Base-by-base conservation (phyloP, 2,113 vertebrate species). In the Serilophus lunatus region DNA sequence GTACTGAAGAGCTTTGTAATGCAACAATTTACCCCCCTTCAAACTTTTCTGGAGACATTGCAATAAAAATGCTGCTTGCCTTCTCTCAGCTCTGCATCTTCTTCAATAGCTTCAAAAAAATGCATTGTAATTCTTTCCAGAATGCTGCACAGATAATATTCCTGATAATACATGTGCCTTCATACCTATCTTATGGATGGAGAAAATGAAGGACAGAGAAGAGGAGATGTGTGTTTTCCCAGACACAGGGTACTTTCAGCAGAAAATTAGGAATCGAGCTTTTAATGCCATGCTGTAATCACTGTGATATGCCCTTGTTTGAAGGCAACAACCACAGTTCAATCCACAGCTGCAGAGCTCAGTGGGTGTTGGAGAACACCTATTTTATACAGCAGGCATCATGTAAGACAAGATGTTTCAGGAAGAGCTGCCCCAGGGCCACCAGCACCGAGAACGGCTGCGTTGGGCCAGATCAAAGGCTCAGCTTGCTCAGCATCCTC, bases 401-500 rank as follows among this genome's bases (percentile, higher is more conserved):
- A 2, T 22, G 2, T 3, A 35, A 42, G 40, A 70, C 17, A 54
- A 29, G 66, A 53, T 18, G 47, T 18, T 82, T 77, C 18, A 26
- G 59, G 16, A 50, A 4, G 47, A 72, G 47, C 85, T 90, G 71
- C 42, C 71, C 66, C 76, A 53, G 75, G 65, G 76, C 38, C 70
- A 47, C 5, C 47, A 85, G 75, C 56, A 54, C 57, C 60, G 53
- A 38, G 49, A 47, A 40, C 0, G 23, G n/a, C 61, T 47, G 36
- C 0, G 1, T 1, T 85, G 91, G 79, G 82, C 20, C 76, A 92
- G 45, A 90, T 85, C 88, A 96, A 95, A 96, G 79, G 88, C 76
- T 88, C 70, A 8, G 75, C 79, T 82, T 53, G 53, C 7, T 16
- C 51, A 83, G 68, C 89, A 93, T 86, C 91, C 88, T 49, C 82